These are phyloP conservation scores for Lissocephala sabroskyi DNA, from an alignment of 2,888 invertebrate genomes.

Conservation along the genomic window DNA sequence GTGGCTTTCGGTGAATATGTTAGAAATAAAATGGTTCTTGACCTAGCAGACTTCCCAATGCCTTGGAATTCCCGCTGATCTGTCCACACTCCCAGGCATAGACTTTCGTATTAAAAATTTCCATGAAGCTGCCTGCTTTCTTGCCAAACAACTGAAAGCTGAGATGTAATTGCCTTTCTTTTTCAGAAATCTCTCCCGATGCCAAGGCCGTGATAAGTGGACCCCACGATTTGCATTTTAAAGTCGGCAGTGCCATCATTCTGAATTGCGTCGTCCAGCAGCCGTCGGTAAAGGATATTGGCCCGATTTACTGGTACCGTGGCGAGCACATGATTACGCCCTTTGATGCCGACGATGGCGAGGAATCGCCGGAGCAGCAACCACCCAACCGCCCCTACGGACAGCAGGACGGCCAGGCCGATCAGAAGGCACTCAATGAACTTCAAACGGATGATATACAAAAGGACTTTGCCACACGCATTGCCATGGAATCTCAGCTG, in stretches of 20 bases:
- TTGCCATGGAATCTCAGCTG: conserved; percentile 70
- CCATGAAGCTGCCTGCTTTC: no score
- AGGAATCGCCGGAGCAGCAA: not conserved
- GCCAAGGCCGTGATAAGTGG: conserved; percentile 80
- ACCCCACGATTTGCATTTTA: conserved; percentile 80
- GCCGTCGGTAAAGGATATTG: conserved; percentile 78
- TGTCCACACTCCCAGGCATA: no score
- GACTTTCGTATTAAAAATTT: no score
- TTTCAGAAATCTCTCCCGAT: conserved; percentile 74
- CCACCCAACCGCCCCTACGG: not conserved
- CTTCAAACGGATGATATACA: conserved; percentile 56
- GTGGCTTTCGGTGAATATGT: no score
- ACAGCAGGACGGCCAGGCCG: not conserved
- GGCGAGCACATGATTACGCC: conserved; percentile 72
- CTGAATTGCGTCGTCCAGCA: conserved; percentile 81
- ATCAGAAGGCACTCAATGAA: conserved; percentile 26
- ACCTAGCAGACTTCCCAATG: no score
- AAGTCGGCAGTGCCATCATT: conserved; percentile 81
- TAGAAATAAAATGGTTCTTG: no score
- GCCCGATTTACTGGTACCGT: conserved; percentile 81
- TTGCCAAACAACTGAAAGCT: no score
- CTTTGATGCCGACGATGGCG: conserved; percentile 53
- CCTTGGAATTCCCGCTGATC: no score
- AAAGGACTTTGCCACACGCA: conserved; percentile 65
- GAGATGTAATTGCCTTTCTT: no score